Evolutionary conservation across 2,888 invertebrate species (phyloP).

Genomic region (Drosophila lacicola): DNA sequence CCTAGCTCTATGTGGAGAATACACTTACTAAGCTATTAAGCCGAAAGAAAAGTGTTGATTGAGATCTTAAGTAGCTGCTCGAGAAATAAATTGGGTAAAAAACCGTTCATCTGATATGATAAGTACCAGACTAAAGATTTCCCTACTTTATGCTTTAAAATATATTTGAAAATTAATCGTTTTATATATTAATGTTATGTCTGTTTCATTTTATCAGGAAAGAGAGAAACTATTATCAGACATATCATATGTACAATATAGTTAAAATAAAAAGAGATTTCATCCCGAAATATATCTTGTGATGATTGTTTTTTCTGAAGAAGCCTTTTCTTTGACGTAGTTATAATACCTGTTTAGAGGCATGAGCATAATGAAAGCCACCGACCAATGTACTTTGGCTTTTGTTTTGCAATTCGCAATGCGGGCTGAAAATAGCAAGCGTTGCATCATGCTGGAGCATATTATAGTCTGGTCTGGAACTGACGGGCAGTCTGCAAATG

Average conservation of each 20-base stretch:
- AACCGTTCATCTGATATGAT: background rate
- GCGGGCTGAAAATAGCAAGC: slow-evolving; percentile 46
- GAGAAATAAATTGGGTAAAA: background rate
- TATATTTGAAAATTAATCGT: background rate
- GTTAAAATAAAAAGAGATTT: background rate
- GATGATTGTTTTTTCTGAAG: background rate
- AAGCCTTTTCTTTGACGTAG: background rate
- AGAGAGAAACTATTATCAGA: too few relatives aligned
- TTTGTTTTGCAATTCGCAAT: slow-evolving; percentile 25
- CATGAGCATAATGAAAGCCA: slow-evolving; percentile 22
- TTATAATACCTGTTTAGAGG: background rate
- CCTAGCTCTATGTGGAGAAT: slow-evolving; percentile 14
- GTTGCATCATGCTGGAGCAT: slow-evolving; percentile 44
- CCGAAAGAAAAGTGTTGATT: slow-evolving; percentile 12
- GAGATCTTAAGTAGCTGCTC: slow-evolving; percentile 12
- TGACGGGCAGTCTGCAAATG: slow-evolving; percentile 53
- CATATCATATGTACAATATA: too few relatives aligned
- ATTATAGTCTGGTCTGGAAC: slow-evolving; percentile 31
- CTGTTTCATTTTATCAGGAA: too few relatives aligned
- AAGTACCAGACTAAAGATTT: background rate
- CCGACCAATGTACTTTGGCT: slow-evolving; percentile 13
- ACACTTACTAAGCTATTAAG: slow-evolving; percentile 11
- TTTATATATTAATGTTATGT: too few relatives aligned
- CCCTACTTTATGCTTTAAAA: background rate
- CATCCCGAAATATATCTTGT: background rate